Conservation (phyloP, 2,797 vertebrate species). For the Crocidura indochinensis region DNA sequence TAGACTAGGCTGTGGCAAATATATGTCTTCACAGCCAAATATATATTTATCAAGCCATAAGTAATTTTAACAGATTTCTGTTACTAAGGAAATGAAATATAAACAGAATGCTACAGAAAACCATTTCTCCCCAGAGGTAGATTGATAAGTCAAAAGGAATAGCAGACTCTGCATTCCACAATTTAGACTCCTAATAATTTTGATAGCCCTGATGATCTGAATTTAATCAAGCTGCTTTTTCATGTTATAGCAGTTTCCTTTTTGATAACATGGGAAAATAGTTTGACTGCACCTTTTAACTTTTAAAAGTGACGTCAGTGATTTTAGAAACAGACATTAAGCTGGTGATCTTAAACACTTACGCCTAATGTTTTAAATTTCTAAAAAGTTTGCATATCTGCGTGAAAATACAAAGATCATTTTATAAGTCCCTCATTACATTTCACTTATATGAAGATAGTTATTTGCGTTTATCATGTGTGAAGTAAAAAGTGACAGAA, state of each 20-base stretch:
- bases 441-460: not conserved
- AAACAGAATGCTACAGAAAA: slow-evolving; percentile 9
- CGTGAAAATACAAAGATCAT: not conserved
- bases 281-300: not conserved
- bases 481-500: not conserved
- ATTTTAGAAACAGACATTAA: slow-evolving; percentile 5
- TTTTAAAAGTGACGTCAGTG: slow-evolving; percentile 9
- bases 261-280: not conserved
- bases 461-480: not conserved
- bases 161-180: not conserved
- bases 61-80: slow-evolving; percentile 1
- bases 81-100: not conserved
- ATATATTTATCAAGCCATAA: not conserved
- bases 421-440: too few species aligned
- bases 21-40: not conserved
- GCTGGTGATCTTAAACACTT: not conserved
- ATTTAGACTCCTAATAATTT: not conserved
- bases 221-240: slow-evolving; percentile 9
- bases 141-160: not conserved
- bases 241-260: not conserved
- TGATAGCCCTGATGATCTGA: not conserved
- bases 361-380: not conserved
- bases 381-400: not conserved
- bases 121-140: not conserved
- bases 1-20: not conserved